phyloP scores from a whole-genome alignment of 1,140 invertebrate genomes.

The Drosophila kikkawai region DNA sequence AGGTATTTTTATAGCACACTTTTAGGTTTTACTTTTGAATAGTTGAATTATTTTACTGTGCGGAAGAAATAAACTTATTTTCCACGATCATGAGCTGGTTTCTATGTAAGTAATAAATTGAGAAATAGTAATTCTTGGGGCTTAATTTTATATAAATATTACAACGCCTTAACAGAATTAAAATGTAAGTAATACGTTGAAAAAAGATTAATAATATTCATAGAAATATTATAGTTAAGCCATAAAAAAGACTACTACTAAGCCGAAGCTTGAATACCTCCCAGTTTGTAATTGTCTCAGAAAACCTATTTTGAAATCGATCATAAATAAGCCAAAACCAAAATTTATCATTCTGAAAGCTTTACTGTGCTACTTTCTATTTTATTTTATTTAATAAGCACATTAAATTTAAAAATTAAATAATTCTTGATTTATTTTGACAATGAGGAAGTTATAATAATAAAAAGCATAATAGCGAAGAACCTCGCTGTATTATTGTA shows the following conservation, averaged over 20 bases:
- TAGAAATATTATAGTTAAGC: neutral
- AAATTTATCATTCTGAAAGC: neutral
- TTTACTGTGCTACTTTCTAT: neutral
- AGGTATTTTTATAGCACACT: slow-evolving; percentile 4
- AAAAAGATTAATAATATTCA: neutral
- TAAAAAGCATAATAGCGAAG: neutral
- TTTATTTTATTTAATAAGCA: neutral
- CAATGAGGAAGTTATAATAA: no score
- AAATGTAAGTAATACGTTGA: neutral
- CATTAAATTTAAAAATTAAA: neutral
- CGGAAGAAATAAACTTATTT: neutral
- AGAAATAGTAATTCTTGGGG: rapidly evolving
- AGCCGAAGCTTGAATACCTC: neutral
- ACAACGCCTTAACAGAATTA: no score
- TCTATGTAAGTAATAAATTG: neutral
- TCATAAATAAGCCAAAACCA: neutral
- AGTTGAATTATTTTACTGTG: neutral
- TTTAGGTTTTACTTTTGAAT: neutral
- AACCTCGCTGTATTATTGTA: neutral
- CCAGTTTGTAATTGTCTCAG: neutral
- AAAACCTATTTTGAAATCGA: neutral
- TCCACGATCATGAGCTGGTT: neutral
- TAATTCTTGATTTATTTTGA: neutral
- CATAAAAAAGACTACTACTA: neutral
- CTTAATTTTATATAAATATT: no score